These are phyloP conservation scores for Silurus lanzhouensis DNA, from an alignment of 2,797 vertebrate genomes.

Conservation along the genomic window DNA sequence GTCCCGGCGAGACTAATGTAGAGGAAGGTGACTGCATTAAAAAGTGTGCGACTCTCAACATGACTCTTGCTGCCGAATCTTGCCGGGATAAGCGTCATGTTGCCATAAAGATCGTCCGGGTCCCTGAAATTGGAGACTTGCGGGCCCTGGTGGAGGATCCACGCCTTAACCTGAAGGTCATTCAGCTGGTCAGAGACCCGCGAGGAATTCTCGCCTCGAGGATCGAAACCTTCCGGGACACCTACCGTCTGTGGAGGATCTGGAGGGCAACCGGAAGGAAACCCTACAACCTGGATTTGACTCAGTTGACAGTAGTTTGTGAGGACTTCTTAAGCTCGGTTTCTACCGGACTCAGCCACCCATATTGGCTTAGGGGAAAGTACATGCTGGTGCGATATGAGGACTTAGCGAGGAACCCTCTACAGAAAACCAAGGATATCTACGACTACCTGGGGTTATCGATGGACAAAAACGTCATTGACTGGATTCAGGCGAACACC, in stretches of 20 bases:
- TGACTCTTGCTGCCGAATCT: constrained; percentile 81
- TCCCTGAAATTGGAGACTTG: constrained; percentile 85
- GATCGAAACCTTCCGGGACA: constrained; percentile 90
- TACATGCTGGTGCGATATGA: constrained; percentile 93
- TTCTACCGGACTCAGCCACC: constrained; percentile 81
- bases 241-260: constrained; percentile 88
- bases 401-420: constrained; percentile 87
- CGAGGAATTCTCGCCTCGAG: constrained; percentile 88
- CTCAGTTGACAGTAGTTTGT: constrained; percentile 85
- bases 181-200: constrained; percentile 90
- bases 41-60: constrained; percentile 82
- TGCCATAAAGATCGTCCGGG: constrained; percentile 89
- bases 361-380: constrained; percentile 85
- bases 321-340: constrained; percentile 89
- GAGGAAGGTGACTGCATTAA: constrained; percentile 89
- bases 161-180: constrained; percentile 86
- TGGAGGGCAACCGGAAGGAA: constrained; percentile 88
- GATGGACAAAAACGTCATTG: constrained; percentile 79
- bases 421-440: constrained; percentile 88
- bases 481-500: constrained; percentile 92
- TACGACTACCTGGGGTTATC: constrained; percentile 86
- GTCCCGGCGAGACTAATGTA: constrained; percentile 69
- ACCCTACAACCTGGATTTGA: constrained; percentile 87
- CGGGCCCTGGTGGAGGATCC: constrained; percentile 87
- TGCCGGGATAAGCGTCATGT: constrained; percentile 82